Percentiles rank a stretch among this genome's conserved stretches.
Conservation (phyloP, 2,888 invertebrate species). For the Anagyrus pseudococci region DNA sequence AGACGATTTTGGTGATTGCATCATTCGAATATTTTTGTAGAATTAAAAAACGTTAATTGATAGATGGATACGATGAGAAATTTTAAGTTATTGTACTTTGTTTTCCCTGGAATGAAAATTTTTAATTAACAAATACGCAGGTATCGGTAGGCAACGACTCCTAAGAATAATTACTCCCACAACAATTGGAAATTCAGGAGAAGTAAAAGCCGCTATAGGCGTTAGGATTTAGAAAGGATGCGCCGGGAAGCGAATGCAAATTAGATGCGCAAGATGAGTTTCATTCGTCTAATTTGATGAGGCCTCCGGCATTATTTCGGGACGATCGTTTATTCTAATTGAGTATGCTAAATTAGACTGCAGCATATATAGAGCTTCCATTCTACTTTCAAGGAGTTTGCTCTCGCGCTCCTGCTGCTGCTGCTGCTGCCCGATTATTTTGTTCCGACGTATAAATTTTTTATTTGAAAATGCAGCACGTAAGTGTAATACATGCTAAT, state of each 20-base stretch:
- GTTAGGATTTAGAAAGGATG: conserved; percentile 4
- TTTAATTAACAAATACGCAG: too few relatives aligned
- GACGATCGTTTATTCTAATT: conserved; percentile 38
- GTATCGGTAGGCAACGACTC: too few relatives aligned
- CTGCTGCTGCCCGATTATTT: conserved; percentile 17
- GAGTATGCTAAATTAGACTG: conserved; percentile 28
- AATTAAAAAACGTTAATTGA: too few relatives aligned
- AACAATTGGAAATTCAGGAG: too few relatives aligned
- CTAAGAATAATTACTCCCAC: too few relatives aligned
- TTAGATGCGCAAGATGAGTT: conserved; percentile 34
- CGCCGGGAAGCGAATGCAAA: conserved; percentile 7
- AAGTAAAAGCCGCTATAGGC: too few relatives aligned
- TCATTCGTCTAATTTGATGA: conserved; percentile 33
- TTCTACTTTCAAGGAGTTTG: conserved; percentile 25
- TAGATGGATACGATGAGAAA: too few relatives aligned
- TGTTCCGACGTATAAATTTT: conserved; percentile 18
- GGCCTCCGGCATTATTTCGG: conserved; percentile 9
- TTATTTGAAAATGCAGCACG: conserved; percentile 24
- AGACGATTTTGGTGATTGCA: too few relatives aligned
- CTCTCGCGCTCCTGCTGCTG: too few relatives aligned
- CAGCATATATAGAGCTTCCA: conserved; percentile 2
- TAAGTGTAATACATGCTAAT: conserved; percentile 38
- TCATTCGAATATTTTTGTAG: too few relatives aligned
- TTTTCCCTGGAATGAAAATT: too few relatives aligned
- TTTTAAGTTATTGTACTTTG: too few relatives aligned